Conservation (phyloP, 1,140 invertebrate species). For the Halesus radiatus region DNA sequence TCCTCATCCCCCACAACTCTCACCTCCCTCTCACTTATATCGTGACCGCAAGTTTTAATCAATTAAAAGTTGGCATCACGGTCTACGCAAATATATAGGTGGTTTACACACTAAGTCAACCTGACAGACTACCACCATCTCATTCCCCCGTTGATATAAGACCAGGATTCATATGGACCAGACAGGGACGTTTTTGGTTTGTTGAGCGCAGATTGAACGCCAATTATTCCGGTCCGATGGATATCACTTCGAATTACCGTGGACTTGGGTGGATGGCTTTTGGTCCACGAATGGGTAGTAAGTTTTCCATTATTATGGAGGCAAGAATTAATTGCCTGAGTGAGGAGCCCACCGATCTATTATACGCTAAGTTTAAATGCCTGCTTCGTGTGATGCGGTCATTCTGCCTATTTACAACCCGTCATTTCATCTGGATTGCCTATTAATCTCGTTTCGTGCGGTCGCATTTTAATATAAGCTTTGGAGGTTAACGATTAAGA, state of each 20-base stretch:
- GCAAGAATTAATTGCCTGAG: conserved; percentile 56
- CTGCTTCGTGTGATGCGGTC: conserved; percentile 17
- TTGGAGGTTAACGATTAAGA: too few species aligned
- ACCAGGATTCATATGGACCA: background rate
- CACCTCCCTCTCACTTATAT: conserved; percentile 45
- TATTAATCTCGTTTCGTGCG: background rate
- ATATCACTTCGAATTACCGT: conserved; percentile 56
- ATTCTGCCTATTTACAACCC: conserved; percentile 24
- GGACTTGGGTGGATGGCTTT: conserved; percentile 55
- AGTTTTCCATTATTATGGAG: conserved; percentile 57
- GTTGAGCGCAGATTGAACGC: conserved; percentile 28
- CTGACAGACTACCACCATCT: conserved; percentile 16
- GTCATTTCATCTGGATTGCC: background rate
- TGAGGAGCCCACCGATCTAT: conserved; percentile 44
- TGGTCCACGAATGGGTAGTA: conserved; percentile 52
- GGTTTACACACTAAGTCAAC: background rate
- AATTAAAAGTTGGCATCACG: conserved; percentile 57
- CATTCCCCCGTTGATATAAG: background rate
- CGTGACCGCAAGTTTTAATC: conserved; percentile 57
- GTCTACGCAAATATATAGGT: conserved; percentile 53
- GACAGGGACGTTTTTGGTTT: conserved; percentile 17
- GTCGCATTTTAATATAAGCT: too few species aligned
- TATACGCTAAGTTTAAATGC: conserved; percentile 20
- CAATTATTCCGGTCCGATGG: conserved; percentile 56
- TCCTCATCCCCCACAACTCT: background rate